A percentile compares a stretch with the other conserved stretches of the same genome.
Evolutionary conservation across 2,797 vertebrate species (phyloP).

Genomic region (Eulemur rubriventer): DNA sequence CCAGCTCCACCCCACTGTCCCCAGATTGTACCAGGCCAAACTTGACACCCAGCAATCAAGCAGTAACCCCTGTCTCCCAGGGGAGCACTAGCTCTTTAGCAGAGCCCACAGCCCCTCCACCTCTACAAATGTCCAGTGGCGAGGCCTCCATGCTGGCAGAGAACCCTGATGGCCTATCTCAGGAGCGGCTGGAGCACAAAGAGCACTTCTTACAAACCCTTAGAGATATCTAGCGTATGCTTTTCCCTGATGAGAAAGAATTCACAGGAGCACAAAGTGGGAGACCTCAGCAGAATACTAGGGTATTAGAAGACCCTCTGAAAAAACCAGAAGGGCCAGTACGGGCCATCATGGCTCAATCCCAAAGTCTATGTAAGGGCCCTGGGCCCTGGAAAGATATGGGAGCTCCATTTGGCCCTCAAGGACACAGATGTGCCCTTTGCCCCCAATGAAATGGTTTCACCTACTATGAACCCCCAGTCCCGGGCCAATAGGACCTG

Average conservation of each 20-base stretch:
- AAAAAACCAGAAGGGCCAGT: slow-evolving; percentile 95
- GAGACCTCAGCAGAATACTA: slow-evolving; percentile 83
- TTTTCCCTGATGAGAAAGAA: slow-evolving; percentile 96
- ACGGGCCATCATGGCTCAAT: slow-evolving; percentile 99
- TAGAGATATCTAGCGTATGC: slow-evolving; percentile 98
- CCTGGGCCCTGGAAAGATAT: slow-evolving; percentile 95
- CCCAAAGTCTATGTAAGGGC: slow-evolving; percentile 96
- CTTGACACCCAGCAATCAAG: slow-evolving; percentile 91
- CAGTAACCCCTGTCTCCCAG: slow-evolving; percentile 91
- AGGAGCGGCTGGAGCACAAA: slow-evolving; percentile 92
- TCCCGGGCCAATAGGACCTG: slow-evolving; percentile 87
- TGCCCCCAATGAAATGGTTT: slow-evolving; percentile 96
- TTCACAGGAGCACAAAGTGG: slow-evolving; percentile 87
- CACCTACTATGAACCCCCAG: slow-evolving; percentile 91
- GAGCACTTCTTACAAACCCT: slow-evolving; percentile 91
- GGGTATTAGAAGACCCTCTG: slow-evolving; percentile 87
- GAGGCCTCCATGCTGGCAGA: slow-evolving; percentile 93
- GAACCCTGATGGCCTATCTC: slow-evolving; percentile 97
- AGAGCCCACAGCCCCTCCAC: slow-evolving; percentile 87
- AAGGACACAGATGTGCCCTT: slow-evolving; percentile 96
- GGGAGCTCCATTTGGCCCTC: slow-evolving; percentile 94
- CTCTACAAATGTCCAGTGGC: slow-evolving; percentile 91
- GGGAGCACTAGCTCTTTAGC: slow-evolving; percentile 89
- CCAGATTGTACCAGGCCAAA: slow-evolving; percentile 89
- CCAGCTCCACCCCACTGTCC: slow-evolving; percentile 87